Evolutionary conservation across 2,113 vertebrate species (phyloP).

Genomic region (Tichodroma muraria): DNA sequence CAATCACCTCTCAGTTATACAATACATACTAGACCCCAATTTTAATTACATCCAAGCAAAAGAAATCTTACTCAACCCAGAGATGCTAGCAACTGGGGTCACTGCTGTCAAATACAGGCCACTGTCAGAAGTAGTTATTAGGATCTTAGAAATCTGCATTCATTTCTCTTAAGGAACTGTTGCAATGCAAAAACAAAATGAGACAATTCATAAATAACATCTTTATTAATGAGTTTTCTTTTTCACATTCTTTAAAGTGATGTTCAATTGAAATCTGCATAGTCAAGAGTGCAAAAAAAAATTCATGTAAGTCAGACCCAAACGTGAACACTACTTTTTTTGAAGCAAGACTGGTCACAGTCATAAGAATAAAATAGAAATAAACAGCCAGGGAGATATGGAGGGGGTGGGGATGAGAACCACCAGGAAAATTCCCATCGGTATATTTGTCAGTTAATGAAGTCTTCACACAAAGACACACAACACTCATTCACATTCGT

Average conservation of each 20-base stretch:
- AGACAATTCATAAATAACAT: slow-evolving; percentile 33
- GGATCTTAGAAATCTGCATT: background rate
- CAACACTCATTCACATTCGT: background rate
- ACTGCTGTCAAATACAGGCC: background rate
- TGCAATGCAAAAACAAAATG: background rate
- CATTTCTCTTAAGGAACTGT: background rate
- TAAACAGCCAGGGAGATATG: background rate
- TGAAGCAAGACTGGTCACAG: background rate
- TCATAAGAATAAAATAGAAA: background rate
- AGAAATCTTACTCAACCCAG: background rate
- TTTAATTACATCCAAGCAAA: background rate
- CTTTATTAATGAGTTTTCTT: slow-evolving; percentile 39
- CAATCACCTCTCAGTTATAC: background rate
- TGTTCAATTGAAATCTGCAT: slow-evolving; percentile 37
- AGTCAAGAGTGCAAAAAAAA: slow-evolving; percentile 18
- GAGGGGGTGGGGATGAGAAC: background rate
- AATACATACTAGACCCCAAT: background rate
- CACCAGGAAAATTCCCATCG: background rate
- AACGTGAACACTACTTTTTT: background rate
- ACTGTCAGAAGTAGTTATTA: background rate
- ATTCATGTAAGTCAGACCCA: background rate
- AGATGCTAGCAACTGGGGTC: background rate
- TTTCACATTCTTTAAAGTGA: slow-evolving; percentile 36
- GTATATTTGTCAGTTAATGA: background rate
- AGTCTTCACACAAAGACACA: slow-evolving; percentile 21